phyloP scores from a whole-genome alignment of 2,888 invertebrate genomes.

The Ophion slaviceki region DNA sequence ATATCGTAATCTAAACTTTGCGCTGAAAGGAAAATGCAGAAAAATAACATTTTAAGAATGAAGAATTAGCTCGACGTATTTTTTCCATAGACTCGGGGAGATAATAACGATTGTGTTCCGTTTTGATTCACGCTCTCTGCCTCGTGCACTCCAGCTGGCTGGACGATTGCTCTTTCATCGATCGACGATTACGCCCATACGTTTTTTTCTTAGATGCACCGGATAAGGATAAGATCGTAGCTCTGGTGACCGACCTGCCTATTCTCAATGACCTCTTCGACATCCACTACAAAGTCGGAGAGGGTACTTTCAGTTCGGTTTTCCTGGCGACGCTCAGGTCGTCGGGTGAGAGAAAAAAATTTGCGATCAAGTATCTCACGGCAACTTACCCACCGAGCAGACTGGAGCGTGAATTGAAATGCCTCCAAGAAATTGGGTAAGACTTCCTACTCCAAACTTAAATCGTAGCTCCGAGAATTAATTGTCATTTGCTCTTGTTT shows the following conservation, averaged over 20 bases:
- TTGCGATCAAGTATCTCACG: conserved; percentile 94
- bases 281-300: conserved; percentile 90
- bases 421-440: conserved; percentile 91
- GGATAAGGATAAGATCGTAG: conserved; percentile 78
- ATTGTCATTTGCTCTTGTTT: conserved; percentile 67
- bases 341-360: conserved; percentile 85
- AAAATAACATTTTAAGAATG: too few species aligned
- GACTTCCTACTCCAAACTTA: conserved; percentile 6
- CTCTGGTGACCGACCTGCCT: conserved; percentile 85
- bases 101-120: too few species aligned
- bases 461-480: background rate
- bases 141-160: too few species aligned
- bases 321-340: conserved; percentile 89
- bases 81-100: too few species aligned
- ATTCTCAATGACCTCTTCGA: conserved; percentile 87
- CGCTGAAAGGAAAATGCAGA: too few species aligned
- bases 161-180: background rate
- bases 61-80: too few species aligned
- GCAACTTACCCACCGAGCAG: conserved; percentile 94
- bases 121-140: too few species aligned
- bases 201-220: conserved; percentile 25
- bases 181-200: background rate
- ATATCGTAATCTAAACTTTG: background rate
- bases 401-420: conserved; percentile 92
- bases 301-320: conserved; percentile 95